Evolutionary conservation across 2,888 invertebrate species (phyloP).

Genomic region (Chouioia cunea): DNA sequence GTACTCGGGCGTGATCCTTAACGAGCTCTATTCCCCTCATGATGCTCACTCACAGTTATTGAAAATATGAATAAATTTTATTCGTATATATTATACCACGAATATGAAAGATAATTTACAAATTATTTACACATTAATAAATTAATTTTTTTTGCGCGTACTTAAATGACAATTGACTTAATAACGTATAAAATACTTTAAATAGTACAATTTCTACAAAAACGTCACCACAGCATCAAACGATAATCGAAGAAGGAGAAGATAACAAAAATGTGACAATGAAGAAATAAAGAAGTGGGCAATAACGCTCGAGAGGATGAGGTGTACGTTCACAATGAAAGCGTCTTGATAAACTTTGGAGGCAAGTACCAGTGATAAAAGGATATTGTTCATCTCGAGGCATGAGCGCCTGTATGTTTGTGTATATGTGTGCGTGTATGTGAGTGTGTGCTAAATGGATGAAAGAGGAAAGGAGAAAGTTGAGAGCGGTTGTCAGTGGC

Average conservation of each 20-base stretch:
- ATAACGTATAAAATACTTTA: too few species aligned
- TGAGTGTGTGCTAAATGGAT: slow-evolving; percentile 60
- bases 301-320: slow-evolving; percentile 6
- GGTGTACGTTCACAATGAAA: too few species aligned
- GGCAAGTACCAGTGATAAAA: slow-evolving; percentile 55
- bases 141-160: too few species aligned
- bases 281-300: slow-evolving; percentile 9
- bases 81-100: too few species aligned
- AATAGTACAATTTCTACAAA: too few species aligned
- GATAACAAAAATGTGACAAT: slow-evolving; percentile 39
- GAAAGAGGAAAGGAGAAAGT: slow-evolving; percentile 56
- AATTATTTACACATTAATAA: too few species aligned
- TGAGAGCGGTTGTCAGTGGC: slow-evolving; percentile 52
- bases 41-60: background rate
- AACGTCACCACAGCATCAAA: too few species aligned
- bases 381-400: slow-evolving; percentile 56
- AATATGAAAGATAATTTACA: too few species aligned
- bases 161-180: too few species aligned
- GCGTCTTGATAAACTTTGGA: slow-evolving; percentile 31
- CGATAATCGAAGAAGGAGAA: slow-evolving; percentile 23
- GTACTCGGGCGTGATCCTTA: background rate
- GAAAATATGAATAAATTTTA: too few species aligned
- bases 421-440: slow-evolving; percentile 53
- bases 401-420: slow-evolving; percentile 27
- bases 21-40: slow-evolving; percentile 1